Conservation (phyloP, 2,797 vertebrate species). For the Gymnoscopelus microlampas region DNA sequence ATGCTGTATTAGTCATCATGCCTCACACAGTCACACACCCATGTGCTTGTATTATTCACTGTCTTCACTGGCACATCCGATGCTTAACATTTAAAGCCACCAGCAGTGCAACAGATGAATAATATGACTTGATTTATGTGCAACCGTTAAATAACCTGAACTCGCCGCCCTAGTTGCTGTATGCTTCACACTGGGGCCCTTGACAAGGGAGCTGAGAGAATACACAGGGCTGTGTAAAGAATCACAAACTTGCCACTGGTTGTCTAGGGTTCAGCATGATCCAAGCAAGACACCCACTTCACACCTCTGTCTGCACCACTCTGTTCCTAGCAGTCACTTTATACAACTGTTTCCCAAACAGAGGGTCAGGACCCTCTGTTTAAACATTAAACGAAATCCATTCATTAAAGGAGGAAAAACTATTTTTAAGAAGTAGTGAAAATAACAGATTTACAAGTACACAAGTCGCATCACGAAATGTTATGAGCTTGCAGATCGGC, state of each 20-base stretch:
- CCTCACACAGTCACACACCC: not conserved
- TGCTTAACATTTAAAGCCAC: not conserved
- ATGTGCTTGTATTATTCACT: not conserved
- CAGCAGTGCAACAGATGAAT: not conserved
- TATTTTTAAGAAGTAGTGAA: too few relatives aligned
- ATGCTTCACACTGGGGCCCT: not conserved
- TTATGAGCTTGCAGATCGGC: too few relatives aligned
- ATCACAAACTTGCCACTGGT: conserved; percentile 7
- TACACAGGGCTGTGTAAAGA: conserved; percentile 30
- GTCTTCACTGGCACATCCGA: too few relatives aligned
- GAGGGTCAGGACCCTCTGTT: too few relatives aligned
- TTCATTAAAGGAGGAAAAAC: too few relatives aligned
- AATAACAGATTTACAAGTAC: too few relatives aligned
- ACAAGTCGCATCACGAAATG: too few relatives aligned
- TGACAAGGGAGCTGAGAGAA: conserved; percentile 10
- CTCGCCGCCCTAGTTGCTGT: not conserved
- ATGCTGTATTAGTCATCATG: not conserved
- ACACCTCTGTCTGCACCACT: conserved; percentile 42
- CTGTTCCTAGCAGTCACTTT: conserved; percentile 18
- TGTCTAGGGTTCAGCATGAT: conserved; percentile 11
- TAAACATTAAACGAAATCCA: too few relatives aligned
- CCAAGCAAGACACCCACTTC: conserved; percentile 8
- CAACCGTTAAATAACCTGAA: too few relatives aligned
- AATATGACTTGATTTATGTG: too few relatives aligned
- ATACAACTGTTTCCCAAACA: too few relatives aligned